phyloP scores from a whole-genome alignment of 1,140 invertebrate genomes.

The Anastrepha obliqua region DNA sequence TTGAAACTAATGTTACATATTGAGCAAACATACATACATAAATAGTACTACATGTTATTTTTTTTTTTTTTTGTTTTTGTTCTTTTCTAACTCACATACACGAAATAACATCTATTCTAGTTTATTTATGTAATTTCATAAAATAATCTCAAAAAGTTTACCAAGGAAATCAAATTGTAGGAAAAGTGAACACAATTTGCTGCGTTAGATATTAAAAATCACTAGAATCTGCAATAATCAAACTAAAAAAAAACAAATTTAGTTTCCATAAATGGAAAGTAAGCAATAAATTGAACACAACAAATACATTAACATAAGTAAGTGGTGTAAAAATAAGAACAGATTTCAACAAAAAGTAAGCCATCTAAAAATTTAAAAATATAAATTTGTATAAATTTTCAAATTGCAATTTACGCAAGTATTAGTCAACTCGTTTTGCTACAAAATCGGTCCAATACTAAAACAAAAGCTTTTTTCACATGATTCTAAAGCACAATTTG shows the following conservation, averaged over 20 bases:
- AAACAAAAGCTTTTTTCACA: not conserved
- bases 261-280: not conserved
- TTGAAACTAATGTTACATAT: conserved; percentile 15
- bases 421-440: not conserved
- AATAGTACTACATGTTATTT: not conserved
- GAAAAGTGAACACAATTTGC: not conserved
- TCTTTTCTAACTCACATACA: not conserved
- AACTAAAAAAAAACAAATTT: conserved; percentile 1
- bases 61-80: not conserved
- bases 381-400: too few relatives aligned
- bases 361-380: too few relatives aligned
- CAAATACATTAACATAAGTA: not conserved
- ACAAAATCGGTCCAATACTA: not conserved
- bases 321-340: too few relatives aligned
- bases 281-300: conserved; percentile 4
- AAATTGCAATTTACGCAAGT: not conserved
- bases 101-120: not conserved
- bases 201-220: not conserved
- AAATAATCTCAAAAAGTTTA: conserved; percentile 32
- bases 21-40: conserved; percentile 16
- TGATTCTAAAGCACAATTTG: not conserved
- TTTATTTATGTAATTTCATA: conserved; percentile 9
- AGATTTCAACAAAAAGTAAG: too few relatives aligned
- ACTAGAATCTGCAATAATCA: conserved; percentile 6
- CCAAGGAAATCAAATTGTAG: not conserved